Conservation (phyloP, 2,113 vertebrate genomes). For the Tympanuchus pallidicinctus region DNA sequence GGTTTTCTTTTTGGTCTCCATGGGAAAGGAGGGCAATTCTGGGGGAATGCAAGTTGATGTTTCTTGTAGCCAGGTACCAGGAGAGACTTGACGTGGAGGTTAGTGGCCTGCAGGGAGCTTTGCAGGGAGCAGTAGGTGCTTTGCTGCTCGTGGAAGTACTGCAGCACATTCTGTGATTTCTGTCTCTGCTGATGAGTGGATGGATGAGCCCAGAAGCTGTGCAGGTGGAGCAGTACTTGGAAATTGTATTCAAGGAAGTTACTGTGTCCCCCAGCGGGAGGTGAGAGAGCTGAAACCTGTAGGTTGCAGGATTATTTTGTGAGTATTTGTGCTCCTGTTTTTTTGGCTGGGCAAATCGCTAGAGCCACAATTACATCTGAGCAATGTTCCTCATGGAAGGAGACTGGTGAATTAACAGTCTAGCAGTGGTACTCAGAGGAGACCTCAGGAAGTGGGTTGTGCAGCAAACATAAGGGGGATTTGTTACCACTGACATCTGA, state of each 20-base stretch:
- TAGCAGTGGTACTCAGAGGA: not conserved
- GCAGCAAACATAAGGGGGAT: not conserved
- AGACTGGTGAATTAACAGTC: not conserved
- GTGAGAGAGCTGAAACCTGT: not conserved
- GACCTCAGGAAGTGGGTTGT: not conserved
- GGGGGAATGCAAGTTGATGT: not conserved
- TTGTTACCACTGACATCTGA: not conserved
- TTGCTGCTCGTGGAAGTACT: not conserved
- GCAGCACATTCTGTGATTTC: not conserved
- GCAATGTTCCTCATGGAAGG: not conserved
- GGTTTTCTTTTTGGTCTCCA: not conserved
- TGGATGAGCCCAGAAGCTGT: not conserved
- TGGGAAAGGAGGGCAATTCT: not conserved
- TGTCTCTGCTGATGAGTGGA: not conserved
- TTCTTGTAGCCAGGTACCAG: not conserved
- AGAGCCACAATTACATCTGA: not conserved
- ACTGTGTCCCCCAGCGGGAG: not conserved
- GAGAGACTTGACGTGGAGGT: not conserved
- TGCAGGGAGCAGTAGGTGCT: rapidly evolving
- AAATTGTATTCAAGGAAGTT: not conserved
- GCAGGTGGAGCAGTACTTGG: not conserved
- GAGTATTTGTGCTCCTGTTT: not conserved
- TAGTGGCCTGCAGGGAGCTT: not conserved
- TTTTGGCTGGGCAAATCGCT: not conserved
- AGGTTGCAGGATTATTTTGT: not conserved